phyloP scores from a whole-genome alignment of 2,888 invertebrate species.

The Bursaphelenchus okinawaensis region DNA sequence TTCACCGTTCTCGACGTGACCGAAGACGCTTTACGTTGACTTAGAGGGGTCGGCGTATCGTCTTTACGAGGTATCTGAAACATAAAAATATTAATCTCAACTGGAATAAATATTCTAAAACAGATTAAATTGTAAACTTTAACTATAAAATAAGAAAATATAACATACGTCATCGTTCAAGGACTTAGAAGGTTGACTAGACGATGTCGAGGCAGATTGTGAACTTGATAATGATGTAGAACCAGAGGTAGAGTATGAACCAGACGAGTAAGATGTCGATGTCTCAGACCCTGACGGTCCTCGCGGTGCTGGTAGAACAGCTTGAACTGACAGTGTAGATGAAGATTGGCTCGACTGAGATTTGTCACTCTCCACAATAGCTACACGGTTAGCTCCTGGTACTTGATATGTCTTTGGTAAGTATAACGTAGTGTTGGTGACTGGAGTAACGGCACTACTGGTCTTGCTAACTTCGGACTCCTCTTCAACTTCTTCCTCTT shows the following conservation, averaged over 20 bases:
- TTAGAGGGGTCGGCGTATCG: neutral
- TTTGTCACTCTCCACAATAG: neutral
- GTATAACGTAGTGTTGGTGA: neutral
- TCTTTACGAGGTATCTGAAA: neutral
- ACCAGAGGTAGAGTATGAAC: constrained; percentile 1
- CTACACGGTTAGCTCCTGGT: neutral
- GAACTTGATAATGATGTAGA: constrained; percentile 3
- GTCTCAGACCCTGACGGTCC: neutral
- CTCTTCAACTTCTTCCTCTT: neutral
- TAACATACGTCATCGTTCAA: neutral
- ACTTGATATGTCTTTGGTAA: neutral
- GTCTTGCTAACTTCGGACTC: neutral
- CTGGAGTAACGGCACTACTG: neutral
- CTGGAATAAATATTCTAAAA: neutral
- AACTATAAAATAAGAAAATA: too few relatives aligned
- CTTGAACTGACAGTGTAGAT: neutral
- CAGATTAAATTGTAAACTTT: too few relatives aligned
- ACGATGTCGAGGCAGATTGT: constrained; percentile 3
- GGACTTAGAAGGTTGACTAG: neutral
- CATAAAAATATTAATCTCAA: neutral
- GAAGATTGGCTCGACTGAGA: neutral
- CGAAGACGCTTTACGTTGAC: neutral
- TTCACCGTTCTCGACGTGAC: neutral
- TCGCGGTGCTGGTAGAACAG: neutral
- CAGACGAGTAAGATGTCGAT: neutral